These are phyloP conservation scores for Pogonophryne albipinna DNA, from an alignment of 2,797 vertebrate genomes.

Conservation along the genomic window DNA sequence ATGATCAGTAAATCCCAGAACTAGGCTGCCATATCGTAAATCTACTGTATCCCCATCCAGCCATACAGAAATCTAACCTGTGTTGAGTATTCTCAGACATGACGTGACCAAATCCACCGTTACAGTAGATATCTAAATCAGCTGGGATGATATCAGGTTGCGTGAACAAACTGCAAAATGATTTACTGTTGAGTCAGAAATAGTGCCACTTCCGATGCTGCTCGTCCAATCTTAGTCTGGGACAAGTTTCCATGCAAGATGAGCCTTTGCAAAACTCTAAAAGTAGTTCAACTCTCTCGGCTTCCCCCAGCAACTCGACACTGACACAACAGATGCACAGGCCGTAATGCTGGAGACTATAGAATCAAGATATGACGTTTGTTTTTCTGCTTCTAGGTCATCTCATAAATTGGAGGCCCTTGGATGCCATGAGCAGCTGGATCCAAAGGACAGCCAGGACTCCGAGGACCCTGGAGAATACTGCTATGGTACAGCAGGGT, in stretches of 20 bases:
- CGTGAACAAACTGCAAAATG: conserved; percentile 37
- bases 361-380: background rate
- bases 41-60: background rate
- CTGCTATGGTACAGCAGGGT: conserved; percentile 74
- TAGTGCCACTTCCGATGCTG: conserved; percentile 61
- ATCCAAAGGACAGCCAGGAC: conserved; percentile 59
- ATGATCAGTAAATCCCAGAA: conserved; percentile 3
- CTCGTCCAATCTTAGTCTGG: conserved; percentile 22
- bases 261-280: conserved; percentile 66
- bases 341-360: background rate
- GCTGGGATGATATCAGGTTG: conserved; percentile 51
- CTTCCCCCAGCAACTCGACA: conserved; percentile 48
- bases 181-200: conserved; percentile 68
- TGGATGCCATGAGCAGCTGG: conserved; percentile 49
- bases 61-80: conserved; percentile 7
- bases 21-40: background rate
- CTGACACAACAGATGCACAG: conserved; percentile 7
- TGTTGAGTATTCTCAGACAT: conserved; percentile 45
- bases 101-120: conserved; percentile 17
- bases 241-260: conserved; percentile 49
- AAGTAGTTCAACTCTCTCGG: conserved; percentile 56
- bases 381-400: conserved; percentile 8
- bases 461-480: conserved; percentile 82
- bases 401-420: conserved; percentile 24
- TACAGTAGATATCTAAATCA: conserved; percentile 17